Percentiles rank a stretch among this genome's conserved stretches.
Conservation (phyloP, 2,797 vertebrate genomes). For the Steatocranus sp. region DNA sequence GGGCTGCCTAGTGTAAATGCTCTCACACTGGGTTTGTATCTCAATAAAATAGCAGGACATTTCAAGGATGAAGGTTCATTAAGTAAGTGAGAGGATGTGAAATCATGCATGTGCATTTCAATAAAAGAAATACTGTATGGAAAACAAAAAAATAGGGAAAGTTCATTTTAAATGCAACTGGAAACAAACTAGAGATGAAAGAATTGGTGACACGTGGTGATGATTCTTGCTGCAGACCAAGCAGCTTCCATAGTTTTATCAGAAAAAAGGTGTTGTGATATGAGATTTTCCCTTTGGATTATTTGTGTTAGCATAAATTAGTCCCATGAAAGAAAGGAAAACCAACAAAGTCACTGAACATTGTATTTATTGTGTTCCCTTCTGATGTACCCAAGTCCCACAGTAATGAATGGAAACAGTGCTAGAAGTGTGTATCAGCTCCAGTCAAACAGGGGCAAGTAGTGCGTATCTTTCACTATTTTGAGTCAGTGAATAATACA, state of each 20-base stretch:
- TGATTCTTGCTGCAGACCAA: background rate
- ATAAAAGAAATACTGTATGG: background rate
- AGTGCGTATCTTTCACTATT: background rate
- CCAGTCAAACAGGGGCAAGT: background rate
- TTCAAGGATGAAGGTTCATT: background rate
- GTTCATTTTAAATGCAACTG: background rate
- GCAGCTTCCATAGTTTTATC: background rate
- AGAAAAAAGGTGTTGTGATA: background rate
- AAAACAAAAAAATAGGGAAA: background rate
- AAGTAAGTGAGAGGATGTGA: background rate
- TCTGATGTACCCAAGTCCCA: background rate
- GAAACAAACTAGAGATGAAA: background rate
- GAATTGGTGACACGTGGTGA: background rate
- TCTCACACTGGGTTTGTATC: conserved; percentile 1
- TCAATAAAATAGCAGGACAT: background rate
- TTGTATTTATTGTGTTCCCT: background rate
- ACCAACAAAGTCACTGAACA: background rate
- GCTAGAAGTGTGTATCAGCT: background rate
- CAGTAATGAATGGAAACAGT: background rate
- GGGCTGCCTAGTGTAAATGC: background rate
- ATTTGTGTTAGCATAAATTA: background rate
- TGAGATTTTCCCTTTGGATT: background rate
- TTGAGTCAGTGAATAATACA: background rate
- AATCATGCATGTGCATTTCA: background rate
- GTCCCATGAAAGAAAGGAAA: background rate